A percentile compares a stretch with the other conserved stretches of the same genome.
Evolutionary conservation across 2,888 invertebrate species (phyloP).

Genomic region (Brachylomia viminalis): DNA sequence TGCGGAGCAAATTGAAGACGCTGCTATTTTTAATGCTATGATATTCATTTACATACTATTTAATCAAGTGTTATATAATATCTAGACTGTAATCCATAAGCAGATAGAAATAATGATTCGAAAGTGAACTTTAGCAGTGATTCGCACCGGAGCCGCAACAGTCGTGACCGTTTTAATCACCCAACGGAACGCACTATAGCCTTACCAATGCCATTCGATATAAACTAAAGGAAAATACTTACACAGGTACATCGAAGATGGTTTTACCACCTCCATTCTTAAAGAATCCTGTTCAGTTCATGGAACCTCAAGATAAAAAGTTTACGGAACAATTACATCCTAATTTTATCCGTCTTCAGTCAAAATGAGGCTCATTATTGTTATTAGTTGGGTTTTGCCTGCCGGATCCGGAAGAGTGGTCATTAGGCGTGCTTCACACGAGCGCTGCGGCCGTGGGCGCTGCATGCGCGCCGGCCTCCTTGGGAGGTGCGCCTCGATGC

Average conservation of each 20-base stretch:
- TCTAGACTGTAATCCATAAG: constrained; percentile 45
- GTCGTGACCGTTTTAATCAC: constrained; percentile 78
- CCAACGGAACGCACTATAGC: constrained; percentile 74
- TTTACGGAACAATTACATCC: constrained; percentile 41
- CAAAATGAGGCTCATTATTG: constrained; percentile 53
- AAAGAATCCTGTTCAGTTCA: constrained; percentile 24
- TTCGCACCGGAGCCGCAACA: constrained; percentile 69
- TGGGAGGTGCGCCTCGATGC: constrained; percentile 66
- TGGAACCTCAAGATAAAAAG: constrained; percentile 15
- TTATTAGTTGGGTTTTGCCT: constrained; percentile 62
- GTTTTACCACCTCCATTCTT: constrained; percentile 20
- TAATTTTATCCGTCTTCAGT: constrained; percentile 44
- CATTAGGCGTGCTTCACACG: constrained; percentile 62
- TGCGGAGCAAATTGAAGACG: constrained; percentile 31
- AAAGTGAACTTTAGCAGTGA: constrained; percentile 70
- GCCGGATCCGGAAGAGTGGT: constrained; percentile 68
- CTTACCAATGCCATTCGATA: constrained; percentile 74
- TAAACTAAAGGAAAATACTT: constrained; percentile 36
- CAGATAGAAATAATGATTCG: constrained; percentile 61
- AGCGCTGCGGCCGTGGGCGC: constrained; percentile 57
- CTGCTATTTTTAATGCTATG: constrained; percentile 35
- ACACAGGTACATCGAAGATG: constrained; percentile 12
- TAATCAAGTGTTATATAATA: constrained; percentile 43
- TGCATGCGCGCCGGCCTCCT: constrained; percentile 58
- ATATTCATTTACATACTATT: constrained; percentile 37